phyloP scores from a whole-genome alignment of 2,113 vertebrate species.

The Odontophorus gujanensis region DNA sequence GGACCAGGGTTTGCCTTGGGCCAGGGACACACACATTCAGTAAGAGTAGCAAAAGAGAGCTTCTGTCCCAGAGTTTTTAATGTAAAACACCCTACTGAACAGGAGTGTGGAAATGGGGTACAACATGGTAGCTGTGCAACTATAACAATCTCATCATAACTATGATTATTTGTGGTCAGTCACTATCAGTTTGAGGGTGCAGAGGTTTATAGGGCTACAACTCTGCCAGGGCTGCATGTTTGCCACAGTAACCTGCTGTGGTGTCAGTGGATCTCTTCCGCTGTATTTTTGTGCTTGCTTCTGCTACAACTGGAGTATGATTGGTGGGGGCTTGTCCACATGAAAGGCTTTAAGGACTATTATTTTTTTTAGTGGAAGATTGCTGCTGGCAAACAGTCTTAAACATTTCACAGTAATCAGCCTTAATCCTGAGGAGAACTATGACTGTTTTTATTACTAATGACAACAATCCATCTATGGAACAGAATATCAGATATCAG shows the following conservation, averaged over 20 bases:
- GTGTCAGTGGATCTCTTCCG: accelerated
- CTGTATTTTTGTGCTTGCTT: not conserved
- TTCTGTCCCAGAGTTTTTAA: not conserved
- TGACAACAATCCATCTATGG: not conserved
- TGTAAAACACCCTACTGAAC: not conserved
- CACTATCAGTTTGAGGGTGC: not conserved
- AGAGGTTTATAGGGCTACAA: not conserved
- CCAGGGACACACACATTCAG: not conserved
- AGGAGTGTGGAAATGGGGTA: not conserved
- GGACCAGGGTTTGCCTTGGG: not conserved
- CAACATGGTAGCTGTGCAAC: not conserved
- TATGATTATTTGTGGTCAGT: not conserved
- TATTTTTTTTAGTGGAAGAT: too few relatives aligned
- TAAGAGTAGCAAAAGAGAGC: accelerated
- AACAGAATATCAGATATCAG: not conserved
- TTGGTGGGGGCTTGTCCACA: not conserved
- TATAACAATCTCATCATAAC: not conserved
- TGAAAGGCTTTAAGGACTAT: not conserved
- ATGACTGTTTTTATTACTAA: not conserved
- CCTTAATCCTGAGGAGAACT: not conserved
- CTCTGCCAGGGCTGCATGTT: not conserved
- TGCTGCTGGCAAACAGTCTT: not conserved
- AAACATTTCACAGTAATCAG: not conserved
- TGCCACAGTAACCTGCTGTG: not conserved
- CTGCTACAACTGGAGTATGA: not conserved